Evolutionary conservation across 2,797 vertebrate species (phyloP).

Genomic region (Malurus leucopterus): DNA sequence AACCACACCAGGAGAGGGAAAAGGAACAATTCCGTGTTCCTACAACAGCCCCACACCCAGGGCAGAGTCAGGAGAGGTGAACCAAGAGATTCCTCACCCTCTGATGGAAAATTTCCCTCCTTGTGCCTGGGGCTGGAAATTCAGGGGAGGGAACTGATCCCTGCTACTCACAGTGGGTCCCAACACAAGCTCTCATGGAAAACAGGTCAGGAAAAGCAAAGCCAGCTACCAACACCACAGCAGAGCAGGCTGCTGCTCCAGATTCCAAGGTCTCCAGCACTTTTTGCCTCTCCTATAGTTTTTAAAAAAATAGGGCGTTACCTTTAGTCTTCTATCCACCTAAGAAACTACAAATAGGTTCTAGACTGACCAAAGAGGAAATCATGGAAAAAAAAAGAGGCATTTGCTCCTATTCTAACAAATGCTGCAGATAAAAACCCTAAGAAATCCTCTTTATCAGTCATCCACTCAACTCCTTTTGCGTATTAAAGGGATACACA

Average conservation of each 20-base stretch:
- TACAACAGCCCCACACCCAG: not conserved
- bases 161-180: not conserved
- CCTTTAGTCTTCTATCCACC: conserved; percentile 29
- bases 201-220: conserved; percentile 24
- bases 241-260: not conserved
- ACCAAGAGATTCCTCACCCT: not conserved
- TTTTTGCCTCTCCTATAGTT: conserved; percentile 49
- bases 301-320: conserved; percentile 64
- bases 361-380: conserved; percentile 40
- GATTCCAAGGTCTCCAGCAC: not conserved
- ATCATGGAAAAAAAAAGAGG: conserved; percentile 41
- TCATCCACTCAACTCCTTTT: not conserved
- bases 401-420: conserved; percentile 37
- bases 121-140: not conserved
- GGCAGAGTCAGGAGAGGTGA: not conserved
- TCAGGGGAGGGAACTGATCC: not conserved
- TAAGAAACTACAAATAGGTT: conserved; percentile 52
- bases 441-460: not conserved
- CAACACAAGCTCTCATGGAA: not conserved
- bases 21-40: not conserved
- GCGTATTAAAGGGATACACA: conserved; percentile 9
- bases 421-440: conserved; percentile 35
- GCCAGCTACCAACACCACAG: not conserved
- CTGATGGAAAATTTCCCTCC: not conserved
- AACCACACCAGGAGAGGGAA: not conserved